A percentile compares a stretch with the other conserved stretches of the same genome.
Conservation (phyloP, 2,797 vertebrate species). For the Tolypeutes matacus region DNA sequence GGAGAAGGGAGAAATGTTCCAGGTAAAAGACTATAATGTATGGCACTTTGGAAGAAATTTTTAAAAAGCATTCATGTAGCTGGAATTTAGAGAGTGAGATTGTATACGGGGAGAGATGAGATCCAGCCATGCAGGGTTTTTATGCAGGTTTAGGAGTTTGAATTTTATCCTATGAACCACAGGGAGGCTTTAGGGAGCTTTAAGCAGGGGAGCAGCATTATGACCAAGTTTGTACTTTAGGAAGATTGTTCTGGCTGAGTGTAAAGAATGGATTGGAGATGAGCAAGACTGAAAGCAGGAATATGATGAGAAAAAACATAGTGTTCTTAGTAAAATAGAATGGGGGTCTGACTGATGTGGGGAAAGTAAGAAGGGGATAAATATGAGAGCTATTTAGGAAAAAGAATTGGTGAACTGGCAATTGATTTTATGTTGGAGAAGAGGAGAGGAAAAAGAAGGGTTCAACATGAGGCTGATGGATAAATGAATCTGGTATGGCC, state of each 20-base stretch:
- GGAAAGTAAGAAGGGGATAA: background rate
- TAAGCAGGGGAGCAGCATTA: background rate
- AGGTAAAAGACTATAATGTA: background rate
- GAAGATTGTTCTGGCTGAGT: background rate
- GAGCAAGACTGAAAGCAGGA: background rate
- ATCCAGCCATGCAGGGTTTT: background rate
- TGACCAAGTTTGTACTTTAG: background rate
- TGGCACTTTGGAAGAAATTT: constrained; percentile 19
- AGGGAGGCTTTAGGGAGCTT: background rate
- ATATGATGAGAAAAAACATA: background rate
- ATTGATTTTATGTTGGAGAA: background rate
- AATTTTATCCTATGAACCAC: background rate
- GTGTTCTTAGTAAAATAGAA: background rate
- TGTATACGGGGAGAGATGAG: background rate
- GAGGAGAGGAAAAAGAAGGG: background rate
- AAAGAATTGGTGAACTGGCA: background rate
- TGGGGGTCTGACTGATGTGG: background rate
- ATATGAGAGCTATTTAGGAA: background rate
- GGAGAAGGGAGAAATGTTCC: background rate
- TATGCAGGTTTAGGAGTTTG: background rate
- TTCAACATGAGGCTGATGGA: too few relatives aligned
- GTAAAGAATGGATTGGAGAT: background rate
- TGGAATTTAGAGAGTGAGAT: constrained; percentile 15
- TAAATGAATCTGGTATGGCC: background rate
- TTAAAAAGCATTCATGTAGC: background rate